phyloP scores from a whole-genome alignment of 2,113 vertebrate species.

The Catharus minimus region DNA sequence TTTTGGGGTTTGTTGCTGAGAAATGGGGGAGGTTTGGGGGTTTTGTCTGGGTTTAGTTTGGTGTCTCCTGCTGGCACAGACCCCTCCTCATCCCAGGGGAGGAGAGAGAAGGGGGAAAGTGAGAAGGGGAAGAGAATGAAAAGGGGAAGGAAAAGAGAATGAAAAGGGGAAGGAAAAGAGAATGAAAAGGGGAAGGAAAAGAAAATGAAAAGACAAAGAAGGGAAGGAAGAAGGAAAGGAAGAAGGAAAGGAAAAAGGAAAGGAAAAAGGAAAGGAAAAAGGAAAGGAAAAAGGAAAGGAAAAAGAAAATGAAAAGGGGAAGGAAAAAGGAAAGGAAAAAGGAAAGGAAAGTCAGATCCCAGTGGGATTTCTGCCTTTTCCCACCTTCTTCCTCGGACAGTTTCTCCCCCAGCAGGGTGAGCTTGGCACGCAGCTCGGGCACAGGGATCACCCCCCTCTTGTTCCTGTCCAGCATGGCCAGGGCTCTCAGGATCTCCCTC shows the following conservation, averaged over 20 bases:
- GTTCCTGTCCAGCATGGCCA: constrained; percentile 91
- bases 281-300: no score
- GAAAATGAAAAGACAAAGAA: no score
- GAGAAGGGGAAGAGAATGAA: no score
- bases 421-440: constrained; percentile 86
- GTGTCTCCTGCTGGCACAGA: not conserved
- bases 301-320: not conserved
- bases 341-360: not conserved
- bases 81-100: not conserved
- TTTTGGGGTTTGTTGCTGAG: not conserved
- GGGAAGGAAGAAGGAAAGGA: not conserved
- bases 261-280: no score
- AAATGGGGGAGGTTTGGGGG: fast-evolving
- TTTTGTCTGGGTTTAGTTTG: fast-evolving
- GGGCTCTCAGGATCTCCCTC: constrained; percentile 86
- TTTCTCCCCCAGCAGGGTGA: constrained; percentile 89
- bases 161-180: no score
- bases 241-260: not conserved
- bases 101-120: no score
- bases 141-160: no score
- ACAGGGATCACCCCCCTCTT: constrained; percentile 83
- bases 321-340: not conserved
- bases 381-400: constrained; percentile 90
- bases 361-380: not conserved
- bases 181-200: not conserved